phyloP scores from a whole-genome alignment of 2,888 invertebrate species.

The Eupithecia exiguata region DNA sequence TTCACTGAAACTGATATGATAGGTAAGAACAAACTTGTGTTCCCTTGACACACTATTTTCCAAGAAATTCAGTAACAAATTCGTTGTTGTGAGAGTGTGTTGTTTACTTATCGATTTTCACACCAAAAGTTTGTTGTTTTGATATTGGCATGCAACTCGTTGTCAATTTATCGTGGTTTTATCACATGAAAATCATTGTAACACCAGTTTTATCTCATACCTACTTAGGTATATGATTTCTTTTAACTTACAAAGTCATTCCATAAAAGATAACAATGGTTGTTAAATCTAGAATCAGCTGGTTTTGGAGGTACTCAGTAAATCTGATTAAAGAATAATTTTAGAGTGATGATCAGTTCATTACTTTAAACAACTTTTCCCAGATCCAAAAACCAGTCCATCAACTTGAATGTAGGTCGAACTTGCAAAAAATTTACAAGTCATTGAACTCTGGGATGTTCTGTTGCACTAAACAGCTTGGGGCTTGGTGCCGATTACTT shows the following conservation, averaged over 20 bases:
- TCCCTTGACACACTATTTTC: background rate
- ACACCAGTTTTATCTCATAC: background rate
- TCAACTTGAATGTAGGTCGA: slow-evolving; percentile 23
- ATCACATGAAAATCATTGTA: background rate
- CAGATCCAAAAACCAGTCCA: slow-evolving; percentile 8
- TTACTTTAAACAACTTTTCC: background rate
- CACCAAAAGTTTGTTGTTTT: background rate
- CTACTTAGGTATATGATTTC: background rate
- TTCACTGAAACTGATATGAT: slow-evolving; percentile 15
- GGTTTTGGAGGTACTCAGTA: background rate
- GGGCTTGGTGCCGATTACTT: background rate
- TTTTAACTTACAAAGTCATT: background rate
- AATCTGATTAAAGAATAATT: background rate
- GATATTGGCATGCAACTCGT: background rate
- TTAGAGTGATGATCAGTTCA: background rate
- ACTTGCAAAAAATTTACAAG: slow-evolving; percentile 15
- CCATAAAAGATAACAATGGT: background rate
- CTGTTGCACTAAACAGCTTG: background rate
- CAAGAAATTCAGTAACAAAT: background rate
- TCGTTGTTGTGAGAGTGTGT: background rate
- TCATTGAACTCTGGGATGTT: slow-evolving; percentile 15
- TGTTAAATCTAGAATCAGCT: background rate
- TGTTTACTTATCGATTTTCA: slow-evolving; percentile 5
- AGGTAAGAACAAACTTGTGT: background rate
- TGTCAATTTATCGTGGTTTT: background rate